These are phyloP conservation scores for Eulemur albifrons DNA, from an alignment of 2,797 vertebrate genomes.

Conservation along the genomic window DNA sequence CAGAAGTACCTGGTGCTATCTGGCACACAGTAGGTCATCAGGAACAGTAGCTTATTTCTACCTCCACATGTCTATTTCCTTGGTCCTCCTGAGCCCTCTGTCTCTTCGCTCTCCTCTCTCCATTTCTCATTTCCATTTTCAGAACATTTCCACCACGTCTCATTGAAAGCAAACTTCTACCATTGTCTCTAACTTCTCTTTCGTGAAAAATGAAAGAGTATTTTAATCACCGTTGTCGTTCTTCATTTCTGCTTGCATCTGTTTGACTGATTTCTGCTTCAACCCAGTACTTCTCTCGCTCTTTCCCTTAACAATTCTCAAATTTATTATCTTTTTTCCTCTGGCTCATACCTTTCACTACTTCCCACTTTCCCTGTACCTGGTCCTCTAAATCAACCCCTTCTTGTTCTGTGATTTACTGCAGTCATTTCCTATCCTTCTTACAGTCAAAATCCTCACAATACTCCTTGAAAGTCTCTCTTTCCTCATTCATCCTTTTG, in stretches of 20 bases:
- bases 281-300: conserved; percentile 54
- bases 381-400: conserved; percentile 61
- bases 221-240: conserved; percentile 65
- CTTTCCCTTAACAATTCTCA: conserved; percentile 67
- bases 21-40: not conserved
- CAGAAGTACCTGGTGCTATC: not conserved
- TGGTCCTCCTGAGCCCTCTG: not conserved
- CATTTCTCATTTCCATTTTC: conserved; percentile 43
- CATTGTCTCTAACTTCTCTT: conserved; percentile 63
- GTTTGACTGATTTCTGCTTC: conserved; percentile 71
- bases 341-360: conserved; percentile 6
- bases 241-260: conserved; percentile 56
- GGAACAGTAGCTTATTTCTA: not conserved
- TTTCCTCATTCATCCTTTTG: conserved; percentile 25
- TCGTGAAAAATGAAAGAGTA: conserved; percentile 62
- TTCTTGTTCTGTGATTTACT: conserved; percentile 63
- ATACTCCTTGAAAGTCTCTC: conserved; percentile 15
- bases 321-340: conserved; percentile 73
- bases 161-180: conserved; percentile 59
- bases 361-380: conserved; percentile 4
- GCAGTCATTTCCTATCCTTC: conserved; percentile 36
- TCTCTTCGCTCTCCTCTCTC: not conserved
- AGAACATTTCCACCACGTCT: conserved; percentile 8
- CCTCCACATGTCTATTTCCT: not conserved
- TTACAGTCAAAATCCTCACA: conserved; percentile 37